Evolutionary conservation across 2,113 vertebrate species (phyloP).

Genomic region (Irena cyanogastra): DNA sequence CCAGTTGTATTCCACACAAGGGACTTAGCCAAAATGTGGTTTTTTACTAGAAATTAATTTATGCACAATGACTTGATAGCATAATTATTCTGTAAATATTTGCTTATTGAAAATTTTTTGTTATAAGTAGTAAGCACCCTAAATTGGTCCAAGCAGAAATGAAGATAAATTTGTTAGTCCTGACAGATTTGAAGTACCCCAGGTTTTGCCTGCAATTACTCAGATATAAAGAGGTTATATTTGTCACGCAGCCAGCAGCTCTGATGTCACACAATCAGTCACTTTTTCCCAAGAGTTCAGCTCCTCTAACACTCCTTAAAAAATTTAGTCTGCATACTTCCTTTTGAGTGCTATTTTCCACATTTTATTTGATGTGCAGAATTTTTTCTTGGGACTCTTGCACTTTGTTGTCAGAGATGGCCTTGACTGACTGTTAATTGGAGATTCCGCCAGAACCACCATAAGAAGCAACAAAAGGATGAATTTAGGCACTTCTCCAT

Average conservation of each 20-base stretch:
- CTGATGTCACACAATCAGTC: neutral
- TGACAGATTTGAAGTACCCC: neutral
- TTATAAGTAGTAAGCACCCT: neutral
- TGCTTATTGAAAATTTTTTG: neutral
- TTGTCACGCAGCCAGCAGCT: neutral
- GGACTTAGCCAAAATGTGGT: neutral
- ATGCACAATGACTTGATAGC: neutral
- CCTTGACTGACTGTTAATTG: neutral
- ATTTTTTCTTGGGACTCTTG: neutral
- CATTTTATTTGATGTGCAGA: neutral
- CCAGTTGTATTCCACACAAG: too few relatives aligned
- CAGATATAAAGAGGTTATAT: accelerated
- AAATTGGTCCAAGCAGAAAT: neutral
- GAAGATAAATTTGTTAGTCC: neutral
- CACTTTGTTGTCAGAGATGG: neutral
- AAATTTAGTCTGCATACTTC: neutral
- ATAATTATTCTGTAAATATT: neutral
- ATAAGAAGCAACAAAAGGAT: neutral
- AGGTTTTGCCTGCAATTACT: neutral
- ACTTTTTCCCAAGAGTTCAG: neutral
- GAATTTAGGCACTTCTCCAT: neutral
- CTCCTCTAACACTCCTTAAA: neutral
- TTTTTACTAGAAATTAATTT: neutral
- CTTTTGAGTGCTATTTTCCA: neutral
- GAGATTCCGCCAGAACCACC: neutral